Evolutionary conservation across 2,113 vertebrate genomes (phyloP).

Genomic region (Bungarus multicinctus): DNA sequence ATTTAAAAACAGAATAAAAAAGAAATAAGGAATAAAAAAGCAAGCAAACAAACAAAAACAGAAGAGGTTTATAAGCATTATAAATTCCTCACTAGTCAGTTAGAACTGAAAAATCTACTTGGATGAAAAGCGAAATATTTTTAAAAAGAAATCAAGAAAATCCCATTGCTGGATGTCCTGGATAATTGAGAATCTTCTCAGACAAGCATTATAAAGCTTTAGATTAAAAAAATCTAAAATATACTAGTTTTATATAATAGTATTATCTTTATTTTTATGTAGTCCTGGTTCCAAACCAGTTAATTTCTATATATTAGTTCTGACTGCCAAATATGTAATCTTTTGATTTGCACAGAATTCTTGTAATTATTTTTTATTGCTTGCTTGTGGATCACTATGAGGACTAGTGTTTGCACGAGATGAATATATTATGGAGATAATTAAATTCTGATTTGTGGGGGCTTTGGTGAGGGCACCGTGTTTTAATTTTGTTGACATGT

Average conservation of each 20-base stretch:
- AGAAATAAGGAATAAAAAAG: not conserved
- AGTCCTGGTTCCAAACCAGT: not conserved
- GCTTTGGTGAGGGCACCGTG: not conserved
- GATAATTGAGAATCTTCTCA: too few relatives aligned
- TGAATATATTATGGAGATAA: not conserved
- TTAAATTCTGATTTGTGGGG: not conserved
- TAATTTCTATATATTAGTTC: not conserved
- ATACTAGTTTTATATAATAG: too few relatives aligned
- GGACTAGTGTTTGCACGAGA: not conserved
- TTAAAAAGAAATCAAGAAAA: too few relatives aligned
- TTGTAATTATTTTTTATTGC: not conserved
- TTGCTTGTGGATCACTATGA: not conserved
- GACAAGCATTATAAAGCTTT: too few relatives aligned
- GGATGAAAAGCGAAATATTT: too few relatives aligned
- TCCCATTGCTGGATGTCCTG: too few relatives aligned
- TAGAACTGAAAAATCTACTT: too few relatives aligned
- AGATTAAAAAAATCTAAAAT: too few relatives aligned
- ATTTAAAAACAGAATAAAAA: not conserved
- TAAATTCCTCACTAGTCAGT: too few relatives aligned
- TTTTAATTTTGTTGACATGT: not conserved
- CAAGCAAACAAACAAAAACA: not conserved
- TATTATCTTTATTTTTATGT: not conserved
- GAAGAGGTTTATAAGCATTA: not conserved
- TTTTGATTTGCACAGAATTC: not conserved
- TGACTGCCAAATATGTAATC: not conserved